Evolutionary conservation across 2,113 vertebrate species (phyloP), one percentile per base, ranked within the genome.

Genomic region (Crotalus helleri): DNA sequence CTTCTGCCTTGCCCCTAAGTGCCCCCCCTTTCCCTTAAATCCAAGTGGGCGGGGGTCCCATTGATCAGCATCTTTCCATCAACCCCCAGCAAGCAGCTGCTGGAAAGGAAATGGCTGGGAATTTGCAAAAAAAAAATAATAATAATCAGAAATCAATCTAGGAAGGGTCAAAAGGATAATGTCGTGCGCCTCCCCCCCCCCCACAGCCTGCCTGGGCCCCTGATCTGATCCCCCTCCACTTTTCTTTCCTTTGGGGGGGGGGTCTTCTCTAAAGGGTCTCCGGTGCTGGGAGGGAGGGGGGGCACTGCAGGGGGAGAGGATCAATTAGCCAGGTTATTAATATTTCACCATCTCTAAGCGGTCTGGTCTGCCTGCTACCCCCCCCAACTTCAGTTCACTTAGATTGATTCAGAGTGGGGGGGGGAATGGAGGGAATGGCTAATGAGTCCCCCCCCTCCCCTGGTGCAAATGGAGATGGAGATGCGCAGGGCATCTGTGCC

Each of bases 81-180:
- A 51, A 49, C 55, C 57, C 6, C 21, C 46, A 4, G 46, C 46
- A 97, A 95, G 96, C 11, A 96, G 96, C 61, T 61, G 97, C 96
- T 96, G 97, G 97, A 98, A 98, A 97, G 98, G 98, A 98, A 98
- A 97, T 96, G 3, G 97, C 95, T 97, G 96, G 21, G 94, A 95
- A 96, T 96, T 97, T 97, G 97, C 96, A 39, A 26, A 91, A 58
- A n/a, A n/a, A 24, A 58, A 58, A 7, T 8, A 58, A 39, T 39
- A 39, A 39, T 39, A 39, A 39, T 39, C 58, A 24, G 95, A 97
- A 98, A 98, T 98, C 98, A 97, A 98, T 98, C 98, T 55, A 95
- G 96, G 96, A 88, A 92, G 91, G 94, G 95, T 96, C 94, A 95
- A 94, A 94, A 94, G 90, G 93, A 93, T 89, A 91, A 91, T 39